phyloP scores from a whole-genome alignment of 2,888 invertebrate species.

The Pelosia muscerda region DNA sequence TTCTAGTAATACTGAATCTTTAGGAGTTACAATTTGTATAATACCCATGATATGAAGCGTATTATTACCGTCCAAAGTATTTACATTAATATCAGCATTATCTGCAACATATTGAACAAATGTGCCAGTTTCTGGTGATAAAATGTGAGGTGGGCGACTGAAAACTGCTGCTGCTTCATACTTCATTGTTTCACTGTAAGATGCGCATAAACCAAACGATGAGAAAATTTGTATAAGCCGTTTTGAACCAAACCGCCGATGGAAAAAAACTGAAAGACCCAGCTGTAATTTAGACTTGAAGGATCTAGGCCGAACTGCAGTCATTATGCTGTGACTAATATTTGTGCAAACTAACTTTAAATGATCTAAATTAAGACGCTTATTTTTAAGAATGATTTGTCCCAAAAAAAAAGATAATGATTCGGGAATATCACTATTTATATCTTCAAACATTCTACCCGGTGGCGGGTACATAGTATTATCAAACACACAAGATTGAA shows the following conservation, averaged over 20 bases:
- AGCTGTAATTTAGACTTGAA: constrained; percentile 38
- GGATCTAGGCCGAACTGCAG: constrained; percentile 30
- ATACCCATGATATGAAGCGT: constrained; percentile 43
- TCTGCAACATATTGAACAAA: constrained; percentile 46
- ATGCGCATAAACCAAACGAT: constrained; percentile 44
- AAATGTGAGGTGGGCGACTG: constrained; percentile 35
- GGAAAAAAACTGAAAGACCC: constrained; percentile 42
- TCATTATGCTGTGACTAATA: constrained; percentile 35
- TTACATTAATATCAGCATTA: constrained; percentile 48
- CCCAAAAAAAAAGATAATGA: constrained; percentile 48
- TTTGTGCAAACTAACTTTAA: constrained; percentile 41
- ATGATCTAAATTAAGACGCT: constrained; percentile 50
- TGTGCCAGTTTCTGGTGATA: constrained; percentile 39
- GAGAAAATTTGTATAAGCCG: constrained; percentile 46
- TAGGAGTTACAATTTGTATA: constrained; percentile 30
- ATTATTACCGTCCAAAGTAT: constrained; percentile 37
- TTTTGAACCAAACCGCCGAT: constrained; percentile 41
- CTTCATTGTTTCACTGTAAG: constrained; percentile 44
- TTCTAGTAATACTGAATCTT: no score
- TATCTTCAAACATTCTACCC: constrained; percentile 54
- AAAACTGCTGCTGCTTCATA: constrained; percentile 48
- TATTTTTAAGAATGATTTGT: constrained; percentile 55
- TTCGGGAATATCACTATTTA: constrained; percentile 53
- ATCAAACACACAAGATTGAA: constrained; percentile 24
- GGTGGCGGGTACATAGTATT: constrained; percentile 51